phyloP scores from a whole-genome alignment of 2,113 vertebrate genomes.

The Ia io region DNA sequence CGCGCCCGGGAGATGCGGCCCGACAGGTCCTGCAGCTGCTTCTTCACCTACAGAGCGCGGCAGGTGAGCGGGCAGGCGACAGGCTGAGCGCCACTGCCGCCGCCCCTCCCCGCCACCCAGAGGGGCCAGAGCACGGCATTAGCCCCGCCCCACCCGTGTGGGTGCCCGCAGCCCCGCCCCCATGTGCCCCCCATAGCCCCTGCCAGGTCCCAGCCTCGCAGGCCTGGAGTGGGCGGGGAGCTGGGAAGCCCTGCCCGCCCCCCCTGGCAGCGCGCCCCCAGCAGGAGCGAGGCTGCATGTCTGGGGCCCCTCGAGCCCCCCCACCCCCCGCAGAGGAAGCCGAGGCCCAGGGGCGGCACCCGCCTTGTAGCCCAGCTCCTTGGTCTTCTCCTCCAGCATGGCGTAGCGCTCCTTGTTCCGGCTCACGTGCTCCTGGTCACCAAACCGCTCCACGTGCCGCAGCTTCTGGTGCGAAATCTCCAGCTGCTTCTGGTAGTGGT shows the following conservation, averaged over 20 bases:
- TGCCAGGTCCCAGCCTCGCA: background rate
- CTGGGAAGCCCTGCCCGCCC: background rate
- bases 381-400: constrained; percentile 90
- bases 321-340: no score
- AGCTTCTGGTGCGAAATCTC: constrained; percentile 97
- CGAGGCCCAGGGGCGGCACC: background rate
- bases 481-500: constrained; percentile 96
- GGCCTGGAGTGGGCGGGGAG: no score
- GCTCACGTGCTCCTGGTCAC: constrained; percentile 90
- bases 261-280: background rate
- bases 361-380: constrained; percentile 97
- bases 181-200: rapidly evolving
- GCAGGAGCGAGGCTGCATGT: background rate
- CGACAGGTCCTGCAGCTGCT: constrained; percentile 94
- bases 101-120: no score
- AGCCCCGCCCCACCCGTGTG: no score
- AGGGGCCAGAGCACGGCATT: no score
- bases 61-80: background rate
- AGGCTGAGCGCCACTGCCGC: no score
- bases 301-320: background rate
- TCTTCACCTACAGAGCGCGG: constrained; percentile 89
- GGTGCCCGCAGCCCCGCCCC: rapidly evolving
- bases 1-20: constrained; percentile 90
- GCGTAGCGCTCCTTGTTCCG: constrained; percentile 91
- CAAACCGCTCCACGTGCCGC: constrained; percentile 88